Base-by-base conservation (phyloP, 2,888 invertebrate genomes). In the Cryptocheilus praepositus region DNA sequence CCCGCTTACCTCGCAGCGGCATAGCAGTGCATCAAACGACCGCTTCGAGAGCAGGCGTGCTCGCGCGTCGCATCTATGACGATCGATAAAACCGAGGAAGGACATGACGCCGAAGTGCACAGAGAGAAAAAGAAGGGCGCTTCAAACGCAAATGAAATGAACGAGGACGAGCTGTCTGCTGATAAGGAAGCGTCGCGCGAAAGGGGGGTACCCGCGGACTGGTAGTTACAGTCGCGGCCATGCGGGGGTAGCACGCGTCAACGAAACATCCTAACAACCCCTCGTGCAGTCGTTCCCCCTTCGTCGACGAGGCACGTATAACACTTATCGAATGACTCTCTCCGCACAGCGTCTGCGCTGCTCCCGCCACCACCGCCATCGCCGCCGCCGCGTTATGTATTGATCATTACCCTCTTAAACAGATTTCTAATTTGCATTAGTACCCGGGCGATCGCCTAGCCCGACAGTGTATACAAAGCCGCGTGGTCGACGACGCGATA, bases 401-500 rank as follows among this genome's bases (percentile, higher is more conserved):
- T 88, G 88, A 88, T 88, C 87, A 88, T 88, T 87, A 88, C 86
- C 85, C 85, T 87, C 83, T 87, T 85, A 85, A 79, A 86, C 83
- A 83, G 83, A 87, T 86, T 83, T 86, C 81, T 86, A 84, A 88
- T 86, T 88, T 85, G 79, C 84, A 86, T 85, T 82, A 83, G 81
- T 84, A 80, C 72, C 78, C 74, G 74, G 74, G 73, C 76, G 71
- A 82, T 81, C 78, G 76, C 74, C 74, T 69, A 73, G 59, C 73
- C 62, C 67, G 72, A 67, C 68, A 69, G 67, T 64, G 76, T 75
- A 70, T 62, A 73, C 72, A 73, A 73, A 70, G 51, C 68, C 76
- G 77, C 76, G 68, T 73, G 75, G 71, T 61, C 69, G 62, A 28
- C 61, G 54, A 55, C 63, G 60, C 55, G 53, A 54, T 19, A 54